Conservation (phyloP, 2,797 vertebrate species). For the Hirundo rustica region DNA sequence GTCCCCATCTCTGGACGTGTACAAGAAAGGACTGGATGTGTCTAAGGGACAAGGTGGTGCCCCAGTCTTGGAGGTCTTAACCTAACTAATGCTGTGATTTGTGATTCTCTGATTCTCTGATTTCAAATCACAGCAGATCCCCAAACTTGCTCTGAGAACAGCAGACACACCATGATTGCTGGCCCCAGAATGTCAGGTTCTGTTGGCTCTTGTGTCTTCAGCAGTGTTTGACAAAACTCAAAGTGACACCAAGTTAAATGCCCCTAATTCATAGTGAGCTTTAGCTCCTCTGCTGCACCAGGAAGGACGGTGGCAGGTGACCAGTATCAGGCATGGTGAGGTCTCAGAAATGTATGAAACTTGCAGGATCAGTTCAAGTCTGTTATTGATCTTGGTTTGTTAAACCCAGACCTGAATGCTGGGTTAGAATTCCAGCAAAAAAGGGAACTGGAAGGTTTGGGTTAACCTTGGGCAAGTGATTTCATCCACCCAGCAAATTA, state of each 20-base stretch:
- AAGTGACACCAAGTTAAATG: neutral
- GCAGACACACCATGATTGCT: rapidly evolving
- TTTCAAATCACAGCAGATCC: neutral
- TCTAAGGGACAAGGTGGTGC: neutral
- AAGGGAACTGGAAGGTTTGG: neutral
- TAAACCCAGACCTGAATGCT: neutral
- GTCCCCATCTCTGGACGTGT: neutral
- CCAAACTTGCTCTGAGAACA: neutral
- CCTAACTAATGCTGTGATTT: neutral
- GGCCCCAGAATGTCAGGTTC: neutral
- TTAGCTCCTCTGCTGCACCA: neutral
- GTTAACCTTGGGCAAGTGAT: rapidly evolving
- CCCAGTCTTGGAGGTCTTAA: neutral
- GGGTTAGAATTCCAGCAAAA: neutral
- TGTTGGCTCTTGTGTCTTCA: neutral
- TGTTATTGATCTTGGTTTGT: neutral
- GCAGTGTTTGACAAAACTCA: neutral
- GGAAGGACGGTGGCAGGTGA: neutral
- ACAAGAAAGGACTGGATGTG: neutral
- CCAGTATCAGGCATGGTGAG: rapidly evolving
- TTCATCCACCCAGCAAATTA: neutral
- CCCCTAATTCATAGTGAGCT: neutral
- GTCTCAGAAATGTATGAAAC: neutral
- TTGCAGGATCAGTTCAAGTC: neutral
- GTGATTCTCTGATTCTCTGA: neutral